Evolutionary conservation across 2,888 invertebrate species (phyloP), one percentile per base, ranked within the genome.

Genomic region (Nomada fabriciana): DNA sequence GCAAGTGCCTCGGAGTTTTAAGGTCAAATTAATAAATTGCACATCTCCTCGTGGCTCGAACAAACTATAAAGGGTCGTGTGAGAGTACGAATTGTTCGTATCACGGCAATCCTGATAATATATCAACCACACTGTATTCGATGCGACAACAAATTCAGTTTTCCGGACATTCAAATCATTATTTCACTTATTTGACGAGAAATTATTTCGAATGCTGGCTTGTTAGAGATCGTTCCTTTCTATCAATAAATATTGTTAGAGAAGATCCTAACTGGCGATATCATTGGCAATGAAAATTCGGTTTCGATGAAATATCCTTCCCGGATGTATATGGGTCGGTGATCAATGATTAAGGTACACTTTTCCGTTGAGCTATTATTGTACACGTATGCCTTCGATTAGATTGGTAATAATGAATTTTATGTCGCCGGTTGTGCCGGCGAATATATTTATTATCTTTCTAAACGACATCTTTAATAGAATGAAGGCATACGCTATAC

Each of bases 21-120:
- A 91, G 91, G 91, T 91, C 91, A 86, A 85, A 91, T 91, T 90
- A 82, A 90, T 90, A 88, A 84, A 86, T 80, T 53, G 70, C 73
- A 78, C 63, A 50, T 81, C 75, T 77, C 65, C 75, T 74, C 81
- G 76, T 76, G 80, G 73, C 84, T 79, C 60, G 65, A 68, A 69
- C 43, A 50, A 60, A 20, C 64, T 29, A 76, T 55, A 52, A 82
- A 87, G 85, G 81, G 85, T 80, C 76, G 67, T 79, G 73, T 67
- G 68, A 83, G 42, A 83, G 63, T 86, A 83, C 63, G 69, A 80
- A 78, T 52, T 53, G 55, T 59, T 60, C 69, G 65, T 78, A 85
- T 81, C 79, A 42, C 77, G 83, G 76, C 85, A 86, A 82, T 86
- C 73, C 75, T 83, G 80, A 76, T 77, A 82, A 72, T 47, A n/a